A percentile compares a stretch with the other conserved stretches of the same genome.
Conservation (phyloP, 2,797 vertebrate genomes). For the Hydrocynus forskahlii region DNA sequence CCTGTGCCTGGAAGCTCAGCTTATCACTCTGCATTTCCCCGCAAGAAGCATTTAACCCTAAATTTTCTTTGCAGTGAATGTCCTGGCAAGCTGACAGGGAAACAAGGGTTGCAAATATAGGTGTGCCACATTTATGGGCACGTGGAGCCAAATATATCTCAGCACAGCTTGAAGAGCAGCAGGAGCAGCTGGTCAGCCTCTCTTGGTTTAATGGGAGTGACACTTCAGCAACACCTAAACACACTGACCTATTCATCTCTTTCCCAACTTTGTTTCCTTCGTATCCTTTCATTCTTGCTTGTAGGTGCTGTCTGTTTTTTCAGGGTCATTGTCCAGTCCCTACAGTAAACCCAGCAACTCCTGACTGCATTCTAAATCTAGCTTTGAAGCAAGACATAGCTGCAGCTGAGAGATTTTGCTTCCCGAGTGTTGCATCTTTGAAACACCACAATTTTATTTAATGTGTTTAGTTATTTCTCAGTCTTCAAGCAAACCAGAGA, state of each 20-base stretch:
- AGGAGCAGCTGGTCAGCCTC: conserved; percentile 24
- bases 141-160: conserved; percentile 51
- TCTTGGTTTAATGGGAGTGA: conserved; percentile 7
- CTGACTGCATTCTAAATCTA: neutral
- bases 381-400: neutral
- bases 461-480: neutral
- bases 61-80: conserved; percentile 29
- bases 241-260: neutral
- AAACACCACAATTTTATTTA: neutral
- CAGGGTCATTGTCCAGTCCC: neutral
- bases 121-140: conserved; percentile 31
- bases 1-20: neutral
- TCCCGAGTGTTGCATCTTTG: neutral
- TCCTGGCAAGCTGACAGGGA: conserved; percentile 51
- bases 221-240: conserved; percentile 16
- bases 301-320: neutral
- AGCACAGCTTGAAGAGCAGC: conserved; percentile 24
- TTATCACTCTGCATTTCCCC: conserved; percentile 15
- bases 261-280: neutral
- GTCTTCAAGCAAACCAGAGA: neutral
- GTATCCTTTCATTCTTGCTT: neutral
- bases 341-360: neutral
- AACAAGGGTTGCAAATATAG: conserved; percentile 51
- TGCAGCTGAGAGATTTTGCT: neutral
- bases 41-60: conserved; percentile 35